phyloP scores from a whole-genome alignment of 2,113 vertebrate species.

The cattle (Bos taurus) region DNA sequence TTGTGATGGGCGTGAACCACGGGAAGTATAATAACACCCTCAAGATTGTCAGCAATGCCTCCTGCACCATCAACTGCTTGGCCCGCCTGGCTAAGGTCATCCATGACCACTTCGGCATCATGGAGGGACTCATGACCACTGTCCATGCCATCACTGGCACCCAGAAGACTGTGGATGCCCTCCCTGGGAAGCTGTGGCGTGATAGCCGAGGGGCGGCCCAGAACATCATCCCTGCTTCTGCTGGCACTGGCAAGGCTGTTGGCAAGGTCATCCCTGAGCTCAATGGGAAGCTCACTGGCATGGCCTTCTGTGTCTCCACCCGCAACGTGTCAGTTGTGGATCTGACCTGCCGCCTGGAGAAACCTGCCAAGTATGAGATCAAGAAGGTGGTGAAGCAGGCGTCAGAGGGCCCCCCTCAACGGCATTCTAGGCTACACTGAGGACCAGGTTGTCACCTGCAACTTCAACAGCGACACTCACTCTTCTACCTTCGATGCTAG shows the following conservation, averaged over 20 bases:
- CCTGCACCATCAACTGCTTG: slow-evolving; percentile 97
- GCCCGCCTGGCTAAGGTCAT: slow-evolving; percentile 94
- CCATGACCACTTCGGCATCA: slow-evolving; percentile 92
- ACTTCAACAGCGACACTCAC: neutral
- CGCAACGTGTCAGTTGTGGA: slow-evolving; percentile 96
- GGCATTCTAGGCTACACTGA: neutral
- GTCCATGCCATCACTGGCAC: slow-evolving; percentile 85
- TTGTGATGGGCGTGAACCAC: neutral
- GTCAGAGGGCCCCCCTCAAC: slow-evolving; percentile 86
- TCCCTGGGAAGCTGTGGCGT: accelerated
- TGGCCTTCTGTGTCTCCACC: slow-evolving; percentile 97
- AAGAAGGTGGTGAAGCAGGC: slow-evolving; percentile 95
- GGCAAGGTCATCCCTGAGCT: slow-evolving; percentile 97
- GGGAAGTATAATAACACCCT: neutral
- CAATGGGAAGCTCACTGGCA: slow-evolving; percentile 95
- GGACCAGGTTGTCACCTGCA: neutral
- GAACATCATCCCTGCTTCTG: slow-evolving; percentile 98
- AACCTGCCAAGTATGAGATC: slow-evolving; percentile 94
- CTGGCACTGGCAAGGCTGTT: slow-evolving; percentile 94
- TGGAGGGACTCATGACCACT: slow-evolving; percentile 98
- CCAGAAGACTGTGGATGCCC: neutral
- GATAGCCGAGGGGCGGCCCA: slow-evolving; percentile 83
- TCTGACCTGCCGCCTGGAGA: slow-evolving; percentile 93
- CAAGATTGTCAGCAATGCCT: slow-evolving; percentile 87
- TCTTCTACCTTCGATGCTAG: neutral